Percentiles rank a stretch among this genome's conserved stretches.
Evolutionary conservation across 2,888 invertebrate genomes (phyloP).

Genomic region (Portevinia maculata): DNA sequence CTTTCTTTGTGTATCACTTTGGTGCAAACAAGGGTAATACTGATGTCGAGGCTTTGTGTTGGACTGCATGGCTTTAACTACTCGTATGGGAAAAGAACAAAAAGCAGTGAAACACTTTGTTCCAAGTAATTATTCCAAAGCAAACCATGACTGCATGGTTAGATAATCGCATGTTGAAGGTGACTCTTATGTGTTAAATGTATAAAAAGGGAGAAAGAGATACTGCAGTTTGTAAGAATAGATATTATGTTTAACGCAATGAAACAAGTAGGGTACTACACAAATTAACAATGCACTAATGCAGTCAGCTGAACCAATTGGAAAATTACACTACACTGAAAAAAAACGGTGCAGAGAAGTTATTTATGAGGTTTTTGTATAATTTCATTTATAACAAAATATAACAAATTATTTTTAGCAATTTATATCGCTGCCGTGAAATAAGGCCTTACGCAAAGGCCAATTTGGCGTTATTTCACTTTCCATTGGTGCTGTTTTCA

Average conservation of each 20-base stretch:
- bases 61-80: conserved; percentile 10
- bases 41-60: background rate
- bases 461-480: no score
- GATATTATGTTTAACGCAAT: background rate
- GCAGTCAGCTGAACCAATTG: background rate
- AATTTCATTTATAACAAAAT: no score
- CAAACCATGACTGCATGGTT: conserved; percentile 38
- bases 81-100: conserved; percentile 19
- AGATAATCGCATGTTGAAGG: conserved; percentile 42
- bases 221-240: no score
- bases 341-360: no score
- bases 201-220: background rate
- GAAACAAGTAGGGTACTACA: conserved; percentile 5
- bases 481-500: no score
- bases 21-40: background rate
- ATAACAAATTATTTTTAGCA: no score
- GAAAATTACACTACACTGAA: conserved; percentile 3
- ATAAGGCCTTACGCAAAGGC: no score
- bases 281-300: conserved; percentile 15
- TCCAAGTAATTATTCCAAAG: conserved; percentile 74
- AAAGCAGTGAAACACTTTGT: conserved; percentile 75
- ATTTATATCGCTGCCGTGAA: no score
- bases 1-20: background rate
- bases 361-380: no score
- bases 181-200: background rate